Evolutionary conservation across 1,140 invertebrate genomes (phyloP).

Genomic region (Leucophenga varia): DNA sequence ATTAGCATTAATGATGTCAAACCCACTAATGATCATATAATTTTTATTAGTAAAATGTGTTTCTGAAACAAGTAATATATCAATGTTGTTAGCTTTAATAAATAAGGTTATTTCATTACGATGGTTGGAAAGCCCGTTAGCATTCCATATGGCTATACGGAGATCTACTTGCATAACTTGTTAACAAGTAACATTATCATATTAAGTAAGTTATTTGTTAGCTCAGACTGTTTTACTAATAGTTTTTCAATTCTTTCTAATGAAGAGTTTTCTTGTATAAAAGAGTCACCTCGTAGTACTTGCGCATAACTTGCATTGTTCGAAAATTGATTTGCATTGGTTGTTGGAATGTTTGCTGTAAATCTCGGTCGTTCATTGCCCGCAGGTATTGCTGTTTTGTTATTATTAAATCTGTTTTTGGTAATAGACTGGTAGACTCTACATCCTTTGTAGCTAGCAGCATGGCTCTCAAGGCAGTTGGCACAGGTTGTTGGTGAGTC

Average conservation of each 20-base stretch:
- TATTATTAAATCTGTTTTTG: not conserved
- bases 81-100: slow-evolving; percentile 6
- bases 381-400: too few relatives aligned
- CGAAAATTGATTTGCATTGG: not conserved
- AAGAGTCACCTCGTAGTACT: not conserved
- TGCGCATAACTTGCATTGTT: not conserved
- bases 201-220: slow-evolving; percentile 8
- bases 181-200: slow-evolving; percentile 8
- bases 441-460: slow-evolving; percentile 49
- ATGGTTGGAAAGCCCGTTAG: slow-evolving; percentile 10
- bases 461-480: slow-evolving; percentile 42
- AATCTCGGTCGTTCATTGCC: too few relatives aligned
- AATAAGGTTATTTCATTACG: slow-evolving; percentile 5
- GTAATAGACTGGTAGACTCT: slow-evolving; percentile 4
- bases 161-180: slow-evolving; percentile 13
- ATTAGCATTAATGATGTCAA: too few relatives aligned
- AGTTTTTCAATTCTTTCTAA: not conserved
- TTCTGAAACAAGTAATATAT: slow-evolving; percentile 11
- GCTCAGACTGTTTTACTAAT: not conserved
- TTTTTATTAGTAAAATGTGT: slow-evolving; percentile 14
- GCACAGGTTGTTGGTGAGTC: slow-evolving; percentile 37
- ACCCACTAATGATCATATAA: too few relatives aligned
- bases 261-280: not conserved
- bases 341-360: too few relatives aligned
- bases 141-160: slow-evolving; percentile 14